Percentiles rank a stretch among this genome's conserved stretches.
Evolutionary conservation across 2,888 invertebrate genomes (phyloP).

Genomic region (Pammene fasciana): DNA sequence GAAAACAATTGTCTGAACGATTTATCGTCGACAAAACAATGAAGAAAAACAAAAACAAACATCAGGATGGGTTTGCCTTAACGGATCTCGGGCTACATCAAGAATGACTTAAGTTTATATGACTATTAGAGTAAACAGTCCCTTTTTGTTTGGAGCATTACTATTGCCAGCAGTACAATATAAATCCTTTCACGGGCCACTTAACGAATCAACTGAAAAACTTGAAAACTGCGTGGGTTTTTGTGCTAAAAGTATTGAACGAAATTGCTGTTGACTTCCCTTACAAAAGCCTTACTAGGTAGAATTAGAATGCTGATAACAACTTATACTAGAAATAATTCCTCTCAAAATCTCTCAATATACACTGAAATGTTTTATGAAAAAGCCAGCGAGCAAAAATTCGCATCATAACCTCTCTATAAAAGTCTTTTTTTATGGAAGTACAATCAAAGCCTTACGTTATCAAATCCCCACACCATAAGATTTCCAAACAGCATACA

Average conservation of each 20-base stretch:
- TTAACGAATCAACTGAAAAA: constrained; percentile 81
- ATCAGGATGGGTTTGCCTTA: constrained; percentile 26
- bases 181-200: constrained; percentile 78
- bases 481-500: constrained; percentile 4
- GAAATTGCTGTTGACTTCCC: background rate
- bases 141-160: constrained; percentile 35
- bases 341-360: background rate
- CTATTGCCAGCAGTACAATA: constrained; percentile 65
- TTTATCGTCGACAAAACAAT: constrained; percentile 34
- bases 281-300: background rate
- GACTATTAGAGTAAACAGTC: background rate
- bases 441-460: background rate
- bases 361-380: background rate
- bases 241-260: constrained; percentile 44
- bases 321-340: background rate
- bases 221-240: constrained; percentile 71
- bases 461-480: background rate
- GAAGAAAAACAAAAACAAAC: constrained; percentile 37
- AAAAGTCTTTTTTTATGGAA: background rate
- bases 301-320: background rate
- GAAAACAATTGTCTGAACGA: constrained; percentile 35
- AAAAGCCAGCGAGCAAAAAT: background rate
- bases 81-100: background rate
- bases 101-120: constrained; percentile 1
- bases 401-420: background rate